Evolutionary conservation across 2,888 invertebrate genomes (phyloP).

Genomic region (Ichneumoninae sp.): DNA sequence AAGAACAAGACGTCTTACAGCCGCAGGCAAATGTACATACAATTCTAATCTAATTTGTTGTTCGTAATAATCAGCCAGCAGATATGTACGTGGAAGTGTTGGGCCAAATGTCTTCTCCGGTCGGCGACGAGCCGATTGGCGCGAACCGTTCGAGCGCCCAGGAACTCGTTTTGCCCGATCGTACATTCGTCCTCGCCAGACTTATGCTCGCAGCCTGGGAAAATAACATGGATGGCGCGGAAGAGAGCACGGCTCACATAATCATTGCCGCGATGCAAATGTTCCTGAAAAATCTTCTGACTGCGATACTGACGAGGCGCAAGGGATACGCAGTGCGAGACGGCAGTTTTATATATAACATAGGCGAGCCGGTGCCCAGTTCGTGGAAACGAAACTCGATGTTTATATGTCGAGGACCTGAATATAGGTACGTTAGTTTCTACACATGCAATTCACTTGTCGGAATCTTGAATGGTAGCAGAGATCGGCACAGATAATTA

Average conservation of each 20-base stretch:
- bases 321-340: conserved; percentile 92
- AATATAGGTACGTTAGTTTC: conserved; percentile 78
- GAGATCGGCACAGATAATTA: not conserved
- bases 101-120: conserved; percentile 81
- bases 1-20: not conserved
- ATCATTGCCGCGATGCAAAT: conserved; percentile 92
- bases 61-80: conserved; percentile 78
- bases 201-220: conserved; percentile 96
- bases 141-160: conserved; percentile 87
- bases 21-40: not conserved
- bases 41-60: not conserved
- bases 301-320: conserved; percentile 91
- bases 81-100: conserved; percentile 82
- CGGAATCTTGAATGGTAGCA: not conserved
- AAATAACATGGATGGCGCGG: conserved; percentile 92
- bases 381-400: conserved; percentile 92
- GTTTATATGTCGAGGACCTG: conserved; percentile 87
- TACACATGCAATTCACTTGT: not conserved
- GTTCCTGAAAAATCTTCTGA: conserved; percentile 93
- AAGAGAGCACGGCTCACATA: conserved; percentile 93
- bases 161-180: conserved; percentile 93
- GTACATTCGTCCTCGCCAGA: conserved; percentile 92
- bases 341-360: conserved; percentile 90
- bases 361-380: conserved; percentile 92
- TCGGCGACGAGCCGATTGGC: conserved; percentile 83